phyloP scores from a whole-genome alignment of 1,140 invertebrate genomes.

The Saccostrea glomerata region DNA sequence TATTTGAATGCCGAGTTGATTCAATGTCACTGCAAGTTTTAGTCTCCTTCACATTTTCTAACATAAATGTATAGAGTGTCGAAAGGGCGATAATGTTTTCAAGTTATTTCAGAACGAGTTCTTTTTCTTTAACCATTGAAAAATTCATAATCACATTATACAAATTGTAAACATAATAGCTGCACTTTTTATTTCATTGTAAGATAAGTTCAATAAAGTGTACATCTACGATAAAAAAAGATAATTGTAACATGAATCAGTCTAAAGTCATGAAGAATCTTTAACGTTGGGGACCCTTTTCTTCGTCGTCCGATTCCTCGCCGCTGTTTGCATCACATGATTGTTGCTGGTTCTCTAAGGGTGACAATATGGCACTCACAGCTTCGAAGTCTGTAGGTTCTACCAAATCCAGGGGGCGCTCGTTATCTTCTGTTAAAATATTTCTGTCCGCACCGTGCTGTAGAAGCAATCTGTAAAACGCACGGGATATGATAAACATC shows the following conservation, averaged over 20 bases:
- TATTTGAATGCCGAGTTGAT: too few relatives aligned
- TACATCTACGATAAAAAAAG: not conserved
- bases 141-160: too few relatives aligned
- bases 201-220: not conserved
- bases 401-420: conserved; percentile 77
- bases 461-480: conserved; percentile 71
- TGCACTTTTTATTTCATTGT: not conserved
- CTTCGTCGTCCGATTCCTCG: not conserved
- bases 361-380: conserved; percentile 1
- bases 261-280: too few relatives aligned
- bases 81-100: too few relatives aligned
- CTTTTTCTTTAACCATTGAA: too few relatives aligned
- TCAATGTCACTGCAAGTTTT: too few relatives aligned
- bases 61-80: too few relatives aligned
- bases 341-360: not conserved
- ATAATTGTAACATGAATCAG: not conserved
- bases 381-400: conserved; percentile 73
- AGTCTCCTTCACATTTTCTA: too few relatives aligned
- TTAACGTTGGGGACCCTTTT: not conserved
- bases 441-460: conserved; percentile 73
- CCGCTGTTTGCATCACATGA: not conserved
- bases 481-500: too few relatives aligned
- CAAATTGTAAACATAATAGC: not conserved
- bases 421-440: conserved; percentile 74
- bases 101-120: too few relatives aligned